phyloP scores from a whole-genome alignment of 1,140 invertebrate species.

The Neodiprion virginianus region DNA sequence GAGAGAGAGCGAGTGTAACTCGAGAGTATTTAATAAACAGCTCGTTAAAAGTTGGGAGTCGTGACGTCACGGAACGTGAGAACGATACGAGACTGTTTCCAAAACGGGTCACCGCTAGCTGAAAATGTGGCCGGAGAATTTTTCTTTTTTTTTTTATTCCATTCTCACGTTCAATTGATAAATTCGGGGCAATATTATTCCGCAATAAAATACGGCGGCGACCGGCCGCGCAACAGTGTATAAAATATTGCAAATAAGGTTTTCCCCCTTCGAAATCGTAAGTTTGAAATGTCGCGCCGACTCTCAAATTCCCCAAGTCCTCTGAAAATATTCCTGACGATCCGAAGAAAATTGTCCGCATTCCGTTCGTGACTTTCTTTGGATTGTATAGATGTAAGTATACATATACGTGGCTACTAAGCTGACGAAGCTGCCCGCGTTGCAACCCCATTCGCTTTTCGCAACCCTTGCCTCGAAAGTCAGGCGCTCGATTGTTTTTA shows the following conservation, averaged over 20 bases:
- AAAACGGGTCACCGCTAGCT: too few species aligned
- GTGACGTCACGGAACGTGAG: background rate
- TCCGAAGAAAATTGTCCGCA: constrained; percentile 54
- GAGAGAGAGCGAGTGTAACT: background rate
- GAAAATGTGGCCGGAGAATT: too few species aligned
- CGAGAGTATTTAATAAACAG: constrained; percentile 5
- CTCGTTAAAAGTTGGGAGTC: background rate
- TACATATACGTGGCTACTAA: too few species aligned
- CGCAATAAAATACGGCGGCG: background rate
- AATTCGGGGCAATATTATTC: constrained; percentile 4
- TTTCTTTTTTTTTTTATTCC: background rate
- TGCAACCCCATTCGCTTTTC: too few species aligned
- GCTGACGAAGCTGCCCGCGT: too few species aligned
- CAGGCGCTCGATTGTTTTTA: too few species aligned
- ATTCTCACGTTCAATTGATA: background rate
- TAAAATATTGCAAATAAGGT: constrained; percentile 60
- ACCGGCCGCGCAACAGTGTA: background rate
- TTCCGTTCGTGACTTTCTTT: constrained; percentile 46
- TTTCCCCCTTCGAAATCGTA: constrained; percentile 35
- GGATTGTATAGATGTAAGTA: constrained; percentile 6
- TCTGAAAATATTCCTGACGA: constrained; percentile 55
- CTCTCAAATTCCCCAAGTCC: constrained; percentile 27
- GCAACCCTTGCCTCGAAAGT: too few species aligned
- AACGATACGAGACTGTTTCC: background rate
- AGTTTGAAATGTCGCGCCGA: constrained; percentile 26